Base-by-base conservation (phyloP, 2,888 invertebrate species). In the Gymnoscelis rufifasciata region DNA sequence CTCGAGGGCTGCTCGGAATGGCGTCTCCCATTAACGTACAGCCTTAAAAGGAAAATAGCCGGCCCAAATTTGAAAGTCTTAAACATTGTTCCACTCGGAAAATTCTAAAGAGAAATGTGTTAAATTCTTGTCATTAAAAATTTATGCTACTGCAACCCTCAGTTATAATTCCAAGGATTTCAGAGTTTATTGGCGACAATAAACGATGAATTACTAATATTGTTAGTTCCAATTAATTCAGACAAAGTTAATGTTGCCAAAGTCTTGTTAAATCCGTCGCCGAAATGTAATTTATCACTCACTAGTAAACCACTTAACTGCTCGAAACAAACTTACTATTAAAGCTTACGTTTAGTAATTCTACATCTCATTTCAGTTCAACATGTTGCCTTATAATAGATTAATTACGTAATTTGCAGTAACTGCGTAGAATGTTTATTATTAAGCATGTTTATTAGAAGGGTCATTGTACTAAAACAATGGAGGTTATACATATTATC, bases 1-100 rank as follows among this genome's bases (percentile, higher is more conserved):
- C 78, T 79, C 64, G 71, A 80, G 79, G 74, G 71, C 79, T 78
- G 73, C 75, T 68, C 75, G 76, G 81, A 82, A 83, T 78, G 81
- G 79, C 79, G 77, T 72, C 77, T 70, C 75, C 77, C 82, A 76
- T 84, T 83, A 83, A 81, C 71, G 79, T 69, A 72, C 64, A 66
- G 71, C 73, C 73, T 43, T 14, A 1, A 4, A n/a, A 36, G 43
- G 43, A 29, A 43, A 37, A 13, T 27, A 35, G 41, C 53, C 67
- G 19, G 63, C 65, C 71, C 66, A 74, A 83, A 80, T 79, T 83
- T 78, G 57, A 73, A 83, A 83, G 78, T 36, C 36, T 28, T 36
- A 43, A 36, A 31, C 19, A 28, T 23, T 30, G 12, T 70, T 77
- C 71, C 68, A 15, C 73, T 79, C 69, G 45, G 15, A 30, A 26